Evolutionary conservation across 2,113 vertebrate genomes (phyloP), one percentile per base, ranked within the genome.

Genomic region (Eclectus roratus): DNA sequence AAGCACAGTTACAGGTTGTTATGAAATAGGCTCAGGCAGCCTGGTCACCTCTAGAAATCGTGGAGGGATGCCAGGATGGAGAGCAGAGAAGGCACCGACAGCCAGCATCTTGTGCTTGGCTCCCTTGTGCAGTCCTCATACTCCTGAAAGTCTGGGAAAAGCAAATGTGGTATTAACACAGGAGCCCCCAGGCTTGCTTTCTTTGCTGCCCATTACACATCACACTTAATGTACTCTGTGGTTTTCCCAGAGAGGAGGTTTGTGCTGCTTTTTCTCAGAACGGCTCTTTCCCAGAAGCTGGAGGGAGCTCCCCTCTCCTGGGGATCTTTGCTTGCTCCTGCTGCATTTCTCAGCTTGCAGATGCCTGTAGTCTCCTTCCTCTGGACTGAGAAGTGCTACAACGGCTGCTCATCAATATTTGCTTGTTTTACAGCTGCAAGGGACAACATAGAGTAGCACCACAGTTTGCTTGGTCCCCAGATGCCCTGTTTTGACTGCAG

Each of bases 21-120:
- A 33, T 29, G 1, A 1, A 64, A 43, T 8, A 43, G 78, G 28
- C 37, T 58, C 19, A 23, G 37, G 19, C 25, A 65, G 44, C 2
- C 27, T 13, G 25, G n/a, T 18, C 52, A n/a, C 20, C 20, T 58
- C 52, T n/a, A 55, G 24, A 33, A 88, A 27, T 9, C 9, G 20
- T 46, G 56, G 50, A 46, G 63, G 28, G 58, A 4, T 0, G 1
- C 27, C 3, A 7, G 49, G 29, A 47, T 1, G 2, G 24, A 43
- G 35, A 77, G 50, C 46, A 52, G 72, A 65, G 71, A n/a, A 43
- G 39, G 44, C 20, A 85, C 16, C 35, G 17, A 53, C 58, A 86
- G 53, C 24, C 55, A 65, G 0, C 25, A 12, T 25, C 27, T 23
- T 25, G 11, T 52, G 37, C 33, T 64, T 79, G 74, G 20, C 29